Percentiles rank a stretch among this genome's conserved stretches.
Conservation (phyloP, 2,797 vertebrate genomes). For the Podarcis siculus region DNA sequence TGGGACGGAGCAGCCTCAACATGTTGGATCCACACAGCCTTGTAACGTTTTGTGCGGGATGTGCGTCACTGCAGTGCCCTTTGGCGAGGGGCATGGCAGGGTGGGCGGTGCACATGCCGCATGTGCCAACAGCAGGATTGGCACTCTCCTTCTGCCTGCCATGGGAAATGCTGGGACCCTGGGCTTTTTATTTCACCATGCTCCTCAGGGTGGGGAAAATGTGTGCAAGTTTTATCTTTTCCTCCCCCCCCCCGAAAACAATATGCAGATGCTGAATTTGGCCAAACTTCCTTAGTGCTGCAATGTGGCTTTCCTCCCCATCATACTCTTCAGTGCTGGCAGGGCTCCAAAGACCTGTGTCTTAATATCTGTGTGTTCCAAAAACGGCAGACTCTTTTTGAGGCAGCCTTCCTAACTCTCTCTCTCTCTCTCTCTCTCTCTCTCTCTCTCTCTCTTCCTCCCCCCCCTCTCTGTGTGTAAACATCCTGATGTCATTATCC, state of each 20-base stretch:
- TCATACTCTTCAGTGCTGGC: background rate
- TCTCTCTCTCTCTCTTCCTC: too few relatives aligned
- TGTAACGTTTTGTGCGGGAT: conserved; percentile 14
- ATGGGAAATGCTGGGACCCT: background rate
- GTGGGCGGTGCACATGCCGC: rapidly evolving
- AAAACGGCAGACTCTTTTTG: background rate
- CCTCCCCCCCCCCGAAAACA: background rate
- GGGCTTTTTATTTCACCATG: background rate
- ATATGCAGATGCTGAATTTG: background rate
- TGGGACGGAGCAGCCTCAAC: conserved; percentile 6
- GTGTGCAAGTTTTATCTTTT: background rate
- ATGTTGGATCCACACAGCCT: background rate
- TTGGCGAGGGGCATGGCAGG: background rate
- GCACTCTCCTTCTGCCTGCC: conserved; percentile 10
- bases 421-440: too few relatives aligned
- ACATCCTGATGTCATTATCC: background rate
- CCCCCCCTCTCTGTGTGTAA: too few relatives aligned
- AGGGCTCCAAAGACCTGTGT: background rate
- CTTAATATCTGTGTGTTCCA: conserved; percentile 3
- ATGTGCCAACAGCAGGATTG: conserved; percentile 6
- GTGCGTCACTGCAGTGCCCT: conserved; percentile 12
- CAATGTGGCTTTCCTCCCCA: background rate
- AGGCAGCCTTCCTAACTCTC: too few relatives aligned
- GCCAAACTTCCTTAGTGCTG: background rate
- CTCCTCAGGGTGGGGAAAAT: background rate